Conservation (phyloP, 2,797 vertebrate genomes). For the Tenualosa ilisha region DNA sequence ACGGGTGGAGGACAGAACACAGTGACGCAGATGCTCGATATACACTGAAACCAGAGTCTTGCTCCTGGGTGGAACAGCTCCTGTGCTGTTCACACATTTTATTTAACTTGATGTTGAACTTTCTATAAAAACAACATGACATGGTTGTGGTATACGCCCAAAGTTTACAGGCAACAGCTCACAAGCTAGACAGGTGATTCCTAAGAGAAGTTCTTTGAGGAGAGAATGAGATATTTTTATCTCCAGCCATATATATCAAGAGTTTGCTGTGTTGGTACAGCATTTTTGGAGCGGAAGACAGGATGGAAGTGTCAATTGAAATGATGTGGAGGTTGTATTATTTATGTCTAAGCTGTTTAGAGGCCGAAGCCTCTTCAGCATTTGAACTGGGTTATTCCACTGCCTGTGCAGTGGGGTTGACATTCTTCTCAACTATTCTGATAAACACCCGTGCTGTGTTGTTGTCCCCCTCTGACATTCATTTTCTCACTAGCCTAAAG, state of each 20-base stretch:
- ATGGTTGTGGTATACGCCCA: not conserved
- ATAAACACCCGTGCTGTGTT: conserved; percentile 39
- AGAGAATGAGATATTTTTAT: not conserved
- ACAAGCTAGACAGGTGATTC: not conserved
- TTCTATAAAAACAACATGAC: not conserved
- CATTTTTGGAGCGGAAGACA: not conserved
- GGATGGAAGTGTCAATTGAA: conserved; percentile 27
- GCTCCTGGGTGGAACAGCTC: not conserved
- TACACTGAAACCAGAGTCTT: not conserved
- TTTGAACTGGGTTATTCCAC: conserved; percentile 53
- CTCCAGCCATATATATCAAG: not conserved
- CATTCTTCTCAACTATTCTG: conserved; percentile 39
- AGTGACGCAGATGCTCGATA: not conserved
- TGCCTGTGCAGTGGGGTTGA: conserved; percentile 48
- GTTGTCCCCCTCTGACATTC: conserved; percentile 43
- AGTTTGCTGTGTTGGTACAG: not conserved
- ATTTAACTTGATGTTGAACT: not conserved
- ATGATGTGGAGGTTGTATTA: conserved; percentile 31
- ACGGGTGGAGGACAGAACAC: not conserved
- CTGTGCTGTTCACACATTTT: not conserved
- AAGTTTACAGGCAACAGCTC: not conserved
- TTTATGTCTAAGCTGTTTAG: conserved; percentile 37
- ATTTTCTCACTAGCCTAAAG: conserved; percentile 14
- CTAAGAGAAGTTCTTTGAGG: not conserved
- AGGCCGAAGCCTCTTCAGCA: conserved; percentile 9